These are phyloP conservation scores for Pristiophorus japonicus DNA, from an alignment of 2,113 vertebrate species.

Conservation along the genomic window DNA sequence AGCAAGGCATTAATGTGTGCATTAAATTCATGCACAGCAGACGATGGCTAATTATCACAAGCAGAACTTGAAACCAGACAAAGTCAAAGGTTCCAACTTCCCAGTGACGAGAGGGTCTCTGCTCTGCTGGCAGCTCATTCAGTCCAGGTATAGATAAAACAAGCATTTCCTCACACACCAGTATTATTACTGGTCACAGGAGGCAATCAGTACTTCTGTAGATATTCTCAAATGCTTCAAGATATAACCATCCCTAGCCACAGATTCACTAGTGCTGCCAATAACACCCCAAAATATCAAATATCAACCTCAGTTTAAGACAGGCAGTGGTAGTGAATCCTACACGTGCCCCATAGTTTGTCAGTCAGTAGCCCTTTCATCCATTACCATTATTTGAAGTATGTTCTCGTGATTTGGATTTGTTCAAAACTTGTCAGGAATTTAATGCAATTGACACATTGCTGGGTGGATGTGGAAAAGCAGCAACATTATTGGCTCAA, in stretches of 20 bases:
- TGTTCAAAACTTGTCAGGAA: background rate
- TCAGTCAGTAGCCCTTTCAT: background rate
- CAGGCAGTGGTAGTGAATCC: background rate
- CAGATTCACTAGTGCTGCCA: background rate
- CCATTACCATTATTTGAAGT: too few relatives aligned
- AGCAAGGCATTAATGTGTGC: background rate
- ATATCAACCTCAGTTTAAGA: background rate
- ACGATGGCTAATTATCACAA: background rate
- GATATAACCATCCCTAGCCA: background rate
- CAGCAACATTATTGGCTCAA: too few relatives aligned
- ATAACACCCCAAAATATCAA: background rate
- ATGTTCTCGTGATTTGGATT: background rate
- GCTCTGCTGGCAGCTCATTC: background rate
- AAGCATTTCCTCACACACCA: background rate
- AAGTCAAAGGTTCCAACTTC: too few relatives aligned
- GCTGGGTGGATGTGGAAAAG: background rate
- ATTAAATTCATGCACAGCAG: background rate
- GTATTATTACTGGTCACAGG: background rate
- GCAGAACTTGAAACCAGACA: background rate
- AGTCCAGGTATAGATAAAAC: background rate
- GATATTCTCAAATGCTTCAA: background rate
- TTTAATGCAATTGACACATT: background rate
- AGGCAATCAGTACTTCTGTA: background rate
- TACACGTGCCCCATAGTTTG: background rate
- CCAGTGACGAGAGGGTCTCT: too few relatives aligned